Evolutionary conservation across 1,140 invertebrate species (phyloP).

Genomic region (Drosophila repletoides): DNA sequence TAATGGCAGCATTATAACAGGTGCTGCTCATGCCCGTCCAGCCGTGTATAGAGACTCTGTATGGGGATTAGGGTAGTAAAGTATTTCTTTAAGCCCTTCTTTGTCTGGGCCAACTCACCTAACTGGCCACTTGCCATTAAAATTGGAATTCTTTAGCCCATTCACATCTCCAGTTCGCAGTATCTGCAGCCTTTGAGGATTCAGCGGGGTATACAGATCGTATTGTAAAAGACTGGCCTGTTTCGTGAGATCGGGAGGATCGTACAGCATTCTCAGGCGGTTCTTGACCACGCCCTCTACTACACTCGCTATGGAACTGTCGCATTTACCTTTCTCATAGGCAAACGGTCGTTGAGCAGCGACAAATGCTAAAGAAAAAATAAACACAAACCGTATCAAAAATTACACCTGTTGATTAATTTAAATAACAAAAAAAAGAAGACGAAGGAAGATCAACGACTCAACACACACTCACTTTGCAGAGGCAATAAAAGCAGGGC

Average conservation of each 20-base stretch:
- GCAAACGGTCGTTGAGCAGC: constrained; percentile 37
- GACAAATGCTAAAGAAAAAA: constrained; percentile 19
- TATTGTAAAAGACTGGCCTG: constrained; percentile 54
- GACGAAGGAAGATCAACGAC: not conserved
- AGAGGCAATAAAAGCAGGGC: constrained; percentile 13
- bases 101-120: too few relatives aligned
- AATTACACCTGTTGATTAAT: too few relatives aligned
- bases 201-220: constrained; percentile 70
- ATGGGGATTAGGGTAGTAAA: not conserved
- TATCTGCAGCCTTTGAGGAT: constrained; percentile 56
- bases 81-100: too few relatives aligned
- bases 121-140: constrained; percentile 77
- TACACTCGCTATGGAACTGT: constrained; percentile 48
- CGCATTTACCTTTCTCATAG: constrained; percentile 67
- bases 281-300: constrained; percentile 43
- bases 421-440: not conserved
- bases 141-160: constrained; percentile 63
- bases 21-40: constrained; percentile 60
- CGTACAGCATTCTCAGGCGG: constrained; percentile 37
- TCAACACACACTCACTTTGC: constrained; percentile 43
- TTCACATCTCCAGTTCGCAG: constrained; percentile 48
- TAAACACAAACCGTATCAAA: not conserved
- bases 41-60: constrained; percentile 67
- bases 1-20: constrained; percentile 75
- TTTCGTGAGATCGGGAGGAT: not conserved